Conservation (phyloP, 2,797 vertebrate genomes). For the Myripristis jacobus region DNA sequence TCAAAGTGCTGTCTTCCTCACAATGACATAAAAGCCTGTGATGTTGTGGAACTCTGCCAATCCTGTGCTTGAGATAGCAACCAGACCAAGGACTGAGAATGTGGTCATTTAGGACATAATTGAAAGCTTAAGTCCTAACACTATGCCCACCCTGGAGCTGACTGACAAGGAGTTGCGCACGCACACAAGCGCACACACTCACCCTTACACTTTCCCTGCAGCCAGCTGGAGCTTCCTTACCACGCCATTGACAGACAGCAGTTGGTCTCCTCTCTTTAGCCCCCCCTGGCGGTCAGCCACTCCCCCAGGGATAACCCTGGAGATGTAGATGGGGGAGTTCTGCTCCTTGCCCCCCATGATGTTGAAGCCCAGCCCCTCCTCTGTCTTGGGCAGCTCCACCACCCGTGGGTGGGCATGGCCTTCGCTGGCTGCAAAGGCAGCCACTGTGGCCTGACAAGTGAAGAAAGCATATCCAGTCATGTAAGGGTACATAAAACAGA, state of each 20-base stretch:
- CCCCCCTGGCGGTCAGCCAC: slow-evolving; percentile 94
- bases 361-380: slow-evolving; percentile 93
- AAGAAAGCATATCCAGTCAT: not conserved
- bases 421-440: slow-evolving; percentile 93
- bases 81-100: too few relatives aligned
- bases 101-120: too few relatives aligned
- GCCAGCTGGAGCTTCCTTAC: slow-evolving; percentile 65
- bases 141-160: too few relatives aligned
- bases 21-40: too few relatives aligned
- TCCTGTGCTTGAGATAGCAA: too few relatives aligned
- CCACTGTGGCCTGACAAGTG: slow-evolving; percentile 88
- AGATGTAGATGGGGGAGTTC: slow-evolving; percentile 96
- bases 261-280: slow-evolving; percentile 92
- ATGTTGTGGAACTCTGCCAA: too few relatives aligned
- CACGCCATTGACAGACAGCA: slow-evolving; percentile 94
- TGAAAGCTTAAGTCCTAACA: too few relatives aligned
- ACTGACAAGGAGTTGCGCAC: too few relatives aligned
- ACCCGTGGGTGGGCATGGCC: slow-evolving; percentile 93
- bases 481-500: too few relatives aligned
- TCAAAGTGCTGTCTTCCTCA: too few relatives aligned
- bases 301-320: slow-evolving; percentile 91
- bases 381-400: slow-evolving; percentile 94
- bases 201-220: not conserved
- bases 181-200: not conserved
- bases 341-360: slow-evolving; percentile 97